Base-by-base conservation (phyloP, 2,113 vertebrate genomes). In the Lathamus discolor region DNA sequence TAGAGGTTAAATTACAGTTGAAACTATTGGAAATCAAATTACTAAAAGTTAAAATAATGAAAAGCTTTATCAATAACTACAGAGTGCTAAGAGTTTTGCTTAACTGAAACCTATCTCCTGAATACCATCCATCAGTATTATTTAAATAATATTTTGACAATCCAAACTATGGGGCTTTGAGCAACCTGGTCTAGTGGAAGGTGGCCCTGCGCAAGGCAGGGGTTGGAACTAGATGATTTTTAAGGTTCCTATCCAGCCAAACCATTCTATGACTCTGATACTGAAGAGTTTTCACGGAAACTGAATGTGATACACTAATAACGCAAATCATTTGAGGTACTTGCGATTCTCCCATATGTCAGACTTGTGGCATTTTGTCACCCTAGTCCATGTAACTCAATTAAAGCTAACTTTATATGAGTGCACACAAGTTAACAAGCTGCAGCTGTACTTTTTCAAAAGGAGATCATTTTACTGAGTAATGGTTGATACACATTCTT, bases 351-450 rank as follows among this genome's bases (percentile, higher is more conserved):
- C 49, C 52, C 2, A 0, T 19, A 2, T 29, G 31, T 48, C 81
- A 72, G 81, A 23, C n/a, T 12, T 13, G 39, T 0, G 4, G 63
- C 49, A 31, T 80, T 69, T 68, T 83, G 54, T 62, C 66, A 33
- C 43, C 2, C 43, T 72, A n/a, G 29, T 44, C 64, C 1, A 0
- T 46, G 8, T 37, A 43, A 49, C 75, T 66, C 12, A 1, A 9
- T 61, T 82, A 51, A 77, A 88, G n/a, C n/a, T 19, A 33, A 23
- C 79, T 88, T 66, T 37, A 18, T 14, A 1, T 13, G 31, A 39
- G 39, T 48, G n/a, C 3, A 0, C 22, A 7, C 0, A 1, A 66
- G 22, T 59, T 69, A 64, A 43, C 31, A 61, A 79, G 37, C n/a
- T 69, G 72, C 46, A 78, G 41, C 7, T 5, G 0, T 70, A 49